Percentiles rank a stretch among this genome's conserved stretches.
Conservation (phyloP, 1,140 invertebrate genomes). For the Heliconius congener region DNA sequence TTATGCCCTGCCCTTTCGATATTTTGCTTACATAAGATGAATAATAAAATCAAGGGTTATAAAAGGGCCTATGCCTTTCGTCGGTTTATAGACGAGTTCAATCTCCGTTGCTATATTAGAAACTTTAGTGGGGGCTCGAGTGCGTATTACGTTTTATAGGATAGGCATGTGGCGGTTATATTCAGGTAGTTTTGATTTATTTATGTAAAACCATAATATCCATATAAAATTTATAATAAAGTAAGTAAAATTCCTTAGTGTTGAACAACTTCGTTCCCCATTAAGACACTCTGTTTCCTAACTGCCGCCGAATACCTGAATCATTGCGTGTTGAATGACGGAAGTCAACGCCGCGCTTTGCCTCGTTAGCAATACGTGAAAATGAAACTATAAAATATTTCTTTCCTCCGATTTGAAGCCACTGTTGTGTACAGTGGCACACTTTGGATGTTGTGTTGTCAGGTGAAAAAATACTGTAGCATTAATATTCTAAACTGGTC, state of each 20-base stretch:
- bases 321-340: too few species aligned
- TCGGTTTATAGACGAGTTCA: conserved; percentile 33
- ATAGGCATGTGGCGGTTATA: not conserved
- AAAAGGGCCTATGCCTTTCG: conserved; percentile 29
- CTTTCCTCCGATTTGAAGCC: too few species aligned
- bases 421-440: too few species aligned
- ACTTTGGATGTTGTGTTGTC: too few species aligned
- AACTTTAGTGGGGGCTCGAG: conserved; percentile 33
- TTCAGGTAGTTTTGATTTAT: not conserved
- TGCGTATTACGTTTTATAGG: conserved; percentile 34
- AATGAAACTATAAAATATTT: too few species aligned
- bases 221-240: not conserved
- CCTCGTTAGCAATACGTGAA: too few species aligned
- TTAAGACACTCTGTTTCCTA: too few species aligned
- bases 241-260: not conserved
- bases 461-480: not conserved
- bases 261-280: too few species aligned
- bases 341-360: too few species aligned
- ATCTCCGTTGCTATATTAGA: conserved; percentile 36
- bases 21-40: conserved; percentile 27
- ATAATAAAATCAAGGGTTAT: conserved; percentile 31
- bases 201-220: not conserved
- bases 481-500: not conserved
- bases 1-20: conserved; percentile 12
- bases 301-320: too few species aligned